Base-by-base conservation (phyloP, 1,140 invertebrate species). In the Drosophila bocqueti region DNA sequence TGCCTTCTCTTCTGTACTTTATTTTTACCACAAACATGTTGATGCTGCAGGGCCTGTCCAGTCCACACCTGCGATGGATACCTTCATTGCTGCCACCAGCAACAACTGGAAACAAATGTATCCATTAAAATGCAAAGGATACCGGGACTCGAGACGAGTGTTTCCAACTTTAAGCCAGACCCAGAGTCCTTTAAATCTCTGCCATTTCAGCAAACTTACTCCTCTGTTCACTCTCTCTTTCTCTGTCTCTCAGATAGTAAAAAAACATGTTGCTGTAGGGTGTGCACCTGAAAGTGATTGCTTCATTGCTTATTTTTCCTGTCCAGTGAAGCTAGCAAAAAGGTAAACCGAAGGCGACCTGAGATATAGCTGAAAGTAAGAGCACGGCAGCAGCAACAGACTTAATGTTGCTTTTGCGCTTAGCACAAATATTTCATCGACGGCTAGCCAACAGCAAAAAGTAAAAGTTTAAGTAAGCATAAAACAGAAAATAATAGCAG, bases 221-320 rank as follows among this genome's bases (percentile, higher is more conserved):
- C 26, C 38, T 13, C 38, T 2, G 24, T 24, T 0, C 3, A 24
- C 46, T 10, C 40, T 29, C 34, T 4, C 34, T 9, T 40, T 24
- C 10, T 15, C 36, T 10, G 13, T 24, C 47, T 11, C 5, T 31
- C 11, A 15, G 47, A 49, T 26, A 49, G 47, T 49, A 52, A 52
- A 52, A 49, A 45, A 31, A 34, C 52, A 71, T 16, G 43, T 49
- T 72, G 45, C 21, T 59, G 52, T 34, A 26, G 66, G 43, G 52
- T 26, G 40, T 43, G 49, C 36, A 69, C 16, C 67, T 47, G 67
- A 31, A 72, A 60, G 69, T 72, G 52, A 60, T 72, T 59, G 69
- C 69, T 73, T 73, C 45, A 73, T 73, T 72, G 67, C 54, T 73
- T 43, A 59, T 72, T 71, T 73, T 73, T 60, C n/a, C 31, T 50